Evolutionary conservation across 1,140 invertebrate genomes (phyloP).

Genomic region (Euschistus heros): DNA sequence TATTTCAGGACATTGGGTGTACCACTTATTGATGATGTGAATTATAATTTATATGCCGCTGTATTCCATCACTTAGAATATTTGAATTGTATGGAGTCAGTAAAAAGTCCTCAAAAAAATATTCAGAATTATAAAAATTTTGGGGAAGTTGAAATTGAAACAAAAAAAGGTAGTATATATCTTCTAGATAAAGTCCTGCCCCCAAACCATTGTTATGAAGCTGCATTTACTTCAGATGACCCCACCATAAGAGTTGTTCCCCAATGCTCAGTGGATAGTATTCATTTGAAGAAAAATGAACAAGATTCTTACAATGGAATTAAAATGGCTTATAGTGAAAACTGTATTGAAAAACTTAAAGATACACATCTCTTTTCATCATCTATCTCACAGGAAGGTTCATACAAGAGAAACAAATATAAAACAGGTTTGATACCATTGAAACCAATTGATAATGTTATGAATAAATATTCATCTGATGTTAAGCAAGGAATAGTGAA

Average conservation of each 20-base stretch:
- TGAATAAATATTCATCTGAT: background rate
- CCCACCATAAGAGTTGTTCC: conserved; percentile 34
- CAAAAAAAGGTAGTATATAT: background rate
- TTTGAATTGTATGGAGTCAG: conserved; percentile 6
- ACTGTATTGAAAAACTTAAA: background rate
- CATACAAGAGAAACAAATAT: background rate
- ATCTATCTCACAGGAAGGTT: background rate
- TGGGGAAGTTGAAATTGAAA: background rate
- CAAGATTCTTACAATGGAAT: background rate
- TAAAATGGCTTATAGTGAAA: background rate
- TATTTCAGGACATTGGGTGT: conserved; percentile 21
- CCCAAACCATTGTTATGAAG: conserved; percentile 34
- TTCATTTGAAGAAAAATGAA: conserved; percentile 27
- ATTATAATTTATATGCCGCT: conserved; percentile 23
- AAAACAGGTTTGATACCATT: background rate
- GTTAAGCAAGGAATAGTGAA: background rate
- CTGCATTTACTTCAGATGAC: conserved; percentile 36
- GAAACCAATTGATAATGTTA: background rate
- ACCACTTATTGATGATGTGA: conserved; percentile 19
- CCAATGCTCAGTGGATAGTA: conserved; percentile 31
- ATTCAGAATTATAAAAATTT: background rate
- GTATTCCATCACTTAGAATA: conserved; percentile 12
- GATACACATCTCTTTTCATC: background rate
- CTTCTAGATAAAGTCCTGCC: conserved; percentile 6
- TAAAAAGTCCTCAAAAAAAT: conserved; percentile 4